Evolutionary conservation across 2,113 vertebrate species (phyloP).

Genomic region (Mesembrinibis cayennensis): DNA sequence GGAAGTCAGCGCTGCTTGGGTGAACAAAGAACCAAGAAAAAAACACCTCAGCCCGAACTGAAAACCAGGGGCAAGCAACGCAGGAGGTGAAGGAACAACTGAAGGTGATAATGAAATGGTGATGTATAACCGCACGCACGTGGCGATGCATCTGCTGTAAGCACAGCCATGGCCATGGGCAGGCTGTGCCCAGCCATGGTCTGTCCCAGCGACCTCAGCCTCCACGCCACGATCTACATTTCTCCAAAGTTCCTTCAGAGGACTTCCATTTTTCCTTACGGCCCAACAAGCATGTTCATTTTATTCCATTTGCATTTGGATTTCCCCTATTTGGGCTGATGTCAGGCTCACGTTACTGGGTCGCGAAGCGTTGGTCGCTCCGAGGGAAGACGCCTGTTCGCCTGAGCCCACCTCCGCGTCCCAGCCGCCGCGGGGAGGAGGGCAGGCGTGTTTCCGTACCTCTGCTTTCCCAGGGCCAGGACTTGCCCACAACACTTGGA

Average conservation of each 20-base stretch:
- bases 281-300: no score
- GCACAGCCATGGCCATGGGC: not conserved
- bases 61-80: not conserved
- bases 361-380: not conserved
- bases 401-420: not conserved
- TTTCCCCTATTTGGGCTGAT: not conserved
- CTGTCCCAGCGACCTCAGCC: not conserved
- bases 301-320: not conserved
- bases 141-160: not conserved
- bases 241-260: not conserved
- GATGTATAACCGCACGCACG: no score
- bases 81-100: not conserved
- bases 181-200: not conserved
- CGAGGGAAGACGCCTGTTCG: not conserved
- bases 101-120: no score
- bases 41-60: not conserved
- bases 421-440: not conserved
- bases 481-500: not conserved
- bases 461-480: not conserved
- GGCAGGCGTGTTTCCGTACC: not conserved
- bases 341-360: no score
- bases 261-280: not conserved
- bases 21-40: not conserved
- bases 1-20: not conserved
- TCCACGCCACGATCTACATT: not conserved